phyloP scores from a whole-genome alignment of 2,797 vertebrate genomes.

The Enteromius argenteus region DNA sequence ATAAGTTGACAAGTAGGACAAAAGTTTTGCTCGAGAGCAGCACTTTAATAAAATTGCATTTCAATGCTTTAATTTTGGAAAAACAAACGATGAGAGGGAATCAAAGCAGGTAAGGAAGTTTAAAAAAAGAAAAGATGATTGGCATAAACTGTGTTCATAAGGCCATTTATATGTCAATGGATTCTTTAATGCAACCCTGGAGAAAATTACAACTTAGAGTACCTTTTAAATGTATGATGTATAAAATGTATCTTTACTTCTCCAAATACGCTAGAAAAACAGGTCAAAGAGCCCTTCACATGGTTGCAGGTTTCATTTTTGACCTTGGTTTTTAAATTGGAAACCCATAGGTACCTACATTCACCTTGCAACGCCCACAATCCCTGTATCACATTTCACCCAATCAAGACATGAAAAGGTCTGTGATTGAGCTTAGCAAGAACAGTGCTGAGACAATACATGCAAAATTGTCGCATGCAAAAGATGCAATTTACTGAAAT shows the following conservation, averaged over 20 bases:
- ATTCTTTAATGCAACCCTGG: not conserved
- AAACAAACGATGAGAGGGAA: not conserved
- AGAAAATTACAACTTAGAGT: not conserved
- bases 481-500: slow-evolving; percentile 7
- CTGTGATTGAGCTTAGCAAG: not conserved
- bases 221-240: not conserved
- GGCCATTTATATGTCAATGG: not conserved
- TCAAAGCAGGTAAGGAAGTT: not conserved
- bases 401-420: slow-evolving; percentile 25
- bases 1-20: not conserved
- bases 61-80: not conserved
- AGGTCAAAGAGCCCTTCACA: not conserved
- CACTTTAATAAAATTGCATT: slow-evolving; percentile 2
- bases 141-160: not conserved
- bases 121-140: not conserved
- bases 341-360: not conserved
- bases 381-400: slow-evolving; percentile 11
- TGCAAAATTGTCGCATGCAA: slow-evolving; percentile 8
- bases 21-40: not conserved
- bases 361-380: slow-evolving; percentile 7
- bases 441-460: not conserved
- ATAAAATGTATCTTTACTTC: not conserved
- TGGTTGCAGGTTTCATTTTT: slow-evolving; percentile 4
- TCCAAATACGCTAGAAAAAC: not conserved
- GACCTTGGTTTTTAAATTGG: slow-evolving; percentile 1